Conservation (phyloP, 2,888 invertebrate genomes). For the Ennomos erosarius region DNA sequence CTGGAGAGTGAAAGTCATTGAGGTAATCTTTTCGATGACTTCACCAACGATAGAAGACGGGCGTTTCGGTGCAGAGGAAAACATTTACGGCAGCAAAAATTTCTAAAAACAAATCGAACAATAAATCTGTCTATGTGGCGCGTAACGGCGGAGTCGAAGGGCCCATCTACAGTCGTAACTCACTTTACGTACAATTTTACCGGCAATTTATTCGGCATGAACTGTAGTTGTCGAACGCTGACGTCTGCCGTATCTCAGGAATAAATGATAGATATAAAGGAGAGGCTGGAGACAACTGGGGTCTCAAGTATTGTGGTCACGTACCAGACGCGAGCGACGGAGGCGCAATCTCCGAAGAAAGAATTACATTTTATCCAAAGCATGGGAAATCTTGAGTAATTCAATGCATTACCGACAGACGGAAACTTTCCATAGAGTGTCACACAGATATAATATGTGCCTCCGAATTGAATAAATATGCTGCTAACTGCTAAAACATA, state of each 20-base stretch:
- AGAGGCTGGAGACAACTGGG: slow-evolving; percentile 70
- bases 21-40: slow-evolving; percentile 48
- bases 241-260: slow-evolving; percentile 75
- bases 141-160: slow-evolving; percentile 64
- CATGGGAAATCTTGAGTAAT: slow-evolving; percentile 77
- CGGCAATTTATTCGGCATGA: slow-evolving; percentile 79
- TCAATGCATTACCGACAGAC: slow-evolving; percentile 72
- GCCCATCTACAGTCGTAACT: slow-evolving; percentile 75
- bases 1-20: slow-evolving; percentile 47
- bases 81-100: slow-evolving; percentile 58
- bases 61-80: slow-evolving; percentile 48
- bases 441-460: slow-evolving; percentile 17
- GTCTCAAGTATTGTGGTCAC: slow-evolving; percentile 77
- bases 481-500: no score
- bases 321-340: slow-evolving; percentile 65
- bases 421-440: slow-evolving; percentile 23
- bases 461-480: slow-evolving; percentile 34
- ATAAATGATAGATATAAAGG: slow-evolving; percentile 79
- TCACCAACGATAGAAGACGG: slow-evolving; percentile 40
- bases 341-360: slow-evolving; percentile 80
- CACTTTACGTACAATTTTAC: slow-evolving; percentile 76
- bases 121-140: slow-evolving; percentile 72
- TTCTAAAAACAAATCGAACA: slow-evolving; percentile 65
- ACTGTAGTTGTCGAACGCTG: slow-evolving; percentile 83
- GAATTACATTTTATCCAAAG: slow-evolving; percentile 81